Evolutionary conservation across 2,888 invertebrate species (phyloP).

Genomic region (Stegana nigrithorax): DNA sequence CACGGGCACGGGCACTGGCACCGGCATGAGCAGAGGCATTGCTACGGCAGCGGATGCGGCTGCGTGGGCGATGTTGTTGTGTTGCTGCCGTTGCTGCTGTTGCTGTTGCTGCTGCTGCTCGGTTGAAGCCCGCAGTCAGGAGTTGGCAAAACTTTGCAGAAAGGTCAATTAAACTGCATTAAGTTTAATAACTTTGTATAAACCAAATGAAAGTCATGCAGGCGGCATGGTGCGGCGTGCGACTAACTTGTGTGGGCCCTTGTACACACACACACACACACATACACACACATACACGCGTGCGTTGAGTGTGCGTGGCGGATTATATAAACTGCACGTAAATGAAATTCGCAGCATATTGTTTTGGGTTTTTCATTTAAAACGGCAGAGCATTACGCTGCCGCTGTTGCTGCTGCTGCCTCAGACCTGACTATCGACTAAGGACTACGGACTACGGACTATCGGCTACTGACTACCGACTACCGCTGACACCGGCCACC

Average conservation of each 20-base stretch:
- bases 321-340: slow-evolving; percentile 50
- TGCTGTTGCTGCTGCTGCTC: slow-evolving; percentile 6
- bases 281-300: background rate
- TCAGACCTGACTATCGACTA: too few species aligned
- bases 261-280: slow-evolving; percentile 41
- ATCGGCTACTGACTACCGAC: too few species aligned
- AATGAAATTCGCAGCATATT: too few species aligned
- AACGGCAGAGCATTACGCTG: too few species aligned
- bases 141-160: slow-evolving; percentile 44
- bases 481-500: slow-evolving; percentile 38
- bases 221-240: background rate
- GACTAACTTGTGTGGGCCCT: slow-evolving; percentile 44
- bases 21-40: too few species aligned
- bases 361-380: too few species aligned
- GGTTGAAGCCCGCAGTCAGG: slow-evolving; percentile 49
- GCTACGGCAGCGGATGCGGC: too few species aligned
- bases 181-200: slow-evolving; percentile 58
- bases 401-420: slow-evolving; percentile 36
- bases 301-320: slow-evolving; percentile 4
- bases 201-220: too few species aligned
- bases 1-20: background rate
- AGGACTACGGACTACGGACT: too few species aligned
- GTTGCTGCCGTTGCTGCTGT: slow-evolving; percentile 8
- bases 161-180: slow-evolving; percentile 60
- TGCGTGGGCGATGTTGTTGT: too few species aligned